phyloP scores from a whole-genome alignment of 2,113 vertebrate genomes.

The Oxygymnocypris stewartii region DNA sequence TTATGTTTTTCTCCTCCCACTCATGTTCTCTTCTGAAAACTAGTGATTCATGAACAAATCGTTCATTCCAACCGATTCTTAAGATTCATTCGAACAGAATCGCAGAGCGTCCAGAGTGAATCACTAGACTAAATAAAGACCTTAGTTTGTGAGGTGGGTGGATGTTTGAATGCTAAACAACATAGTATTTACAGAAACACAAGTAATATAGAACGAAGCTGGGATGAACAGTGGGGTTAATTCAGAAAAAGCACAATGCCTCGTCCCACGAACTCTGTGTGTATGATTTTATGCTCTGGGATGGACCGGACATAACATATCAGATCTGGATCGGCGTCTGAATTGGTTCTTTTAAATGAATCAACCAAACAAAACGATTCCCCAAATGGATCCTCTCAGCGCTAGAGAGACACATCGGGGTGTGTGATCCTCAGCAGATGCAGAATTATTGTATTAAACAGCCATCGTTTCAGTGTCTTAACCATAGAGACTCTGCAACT shows the following conservation, averaged over 20 bases:
- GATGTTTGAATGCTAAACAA: background rate
- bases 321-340: background rate
- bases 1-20: conserved; percentile 14
- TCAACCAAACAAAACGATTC: conserved; percentile 2
- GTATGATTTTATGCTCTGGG: background rate
- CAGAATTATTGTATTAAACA: conserved; percentile 5
- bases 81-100: background rate
- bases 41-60: background rate
- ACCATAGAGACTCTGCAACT: background rate
- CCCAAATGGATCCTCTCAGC: background rate
- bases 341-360: background rate
- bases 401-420: background rate
- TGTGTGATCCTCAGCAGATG: conserved; percentile 16
- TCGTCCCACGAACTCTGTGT: background rate
- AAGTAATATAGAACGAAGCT: background rate
- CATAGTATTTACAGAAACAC: background rate
- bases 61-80: background rate
- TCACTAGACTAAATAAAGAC: background rate
- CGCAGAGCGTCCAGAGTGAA: background rate
- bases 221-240: background rate
- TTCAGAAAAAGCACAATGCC: background rate
- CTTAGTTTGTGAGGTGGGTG: background rate
- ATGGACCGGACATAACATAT: background rate
- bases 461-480: background rate
- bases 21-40: background rate